Conservation (phyloP, 2,113 vertebrate genomes). For the Lampris incognitus region DNA sequence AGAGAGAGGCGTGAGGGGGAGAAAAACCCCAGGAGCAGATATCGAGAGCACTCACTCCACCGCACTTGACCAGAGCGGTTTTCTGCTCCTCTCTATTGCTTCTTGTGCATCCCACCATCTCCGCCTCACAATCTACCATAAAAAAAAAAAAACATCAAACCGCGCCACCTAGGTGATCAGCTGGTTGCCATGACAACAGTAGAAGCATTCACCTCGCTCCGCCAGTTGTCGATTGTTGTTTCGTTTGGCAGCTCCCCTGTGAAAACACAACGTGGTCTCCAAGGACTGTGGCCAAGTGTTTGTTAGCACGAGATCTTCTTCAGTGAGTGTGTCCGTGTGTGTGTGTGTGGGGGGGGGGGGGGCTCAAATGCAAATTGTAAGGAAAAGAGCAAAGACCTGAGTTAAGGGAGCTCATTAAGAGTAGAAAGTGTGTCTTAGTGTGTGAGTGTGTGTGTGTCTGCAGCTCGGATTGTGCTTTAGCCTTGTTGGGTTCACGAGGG, state of each 20-base stretch:
- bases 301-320: constrained; percentile 29
- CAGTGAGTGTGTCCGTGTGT: constrained; percentile 28
- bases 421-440: not conserved
- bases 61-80: constrained; percentile 62
- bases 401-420: not conserved
- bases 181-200: constrained; percentile 73
- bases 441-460: not conserved
- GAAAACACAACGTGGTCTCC: constrained; percentile 24
- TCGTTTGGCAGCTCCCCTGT: constrained; percentile 37
- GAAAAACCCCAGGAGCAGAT: constrained; percentile 36
- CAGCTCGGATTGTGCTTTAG: not conserved
- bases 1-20: constrained; percentile 16
- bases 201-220: constrained; percentile 59
- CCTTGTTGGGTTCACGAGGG: too few species aligned
- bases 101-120: constrained; percentile 20
- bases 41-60: constrained; percentile 32
- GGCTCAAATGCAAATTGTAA: not conserved
- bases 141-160: constrained; percentile 60
- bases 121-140: constrained; percentile 43
- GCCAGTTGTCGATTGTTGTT: constrained; percentile 25
- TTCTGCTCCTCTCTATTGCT: constrained; percentile 27
- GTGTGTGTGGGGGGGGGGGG: constrained; percentile 19
- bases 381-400: constrained; percentile 6
- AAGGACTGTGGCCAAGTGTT: constrained; percentile 31
- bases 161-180: constrained; percentile 35